phyloP scores from a whole-genome alignment of 2,797 vertebrate species.

The Myripristis jacobus region DNA sequence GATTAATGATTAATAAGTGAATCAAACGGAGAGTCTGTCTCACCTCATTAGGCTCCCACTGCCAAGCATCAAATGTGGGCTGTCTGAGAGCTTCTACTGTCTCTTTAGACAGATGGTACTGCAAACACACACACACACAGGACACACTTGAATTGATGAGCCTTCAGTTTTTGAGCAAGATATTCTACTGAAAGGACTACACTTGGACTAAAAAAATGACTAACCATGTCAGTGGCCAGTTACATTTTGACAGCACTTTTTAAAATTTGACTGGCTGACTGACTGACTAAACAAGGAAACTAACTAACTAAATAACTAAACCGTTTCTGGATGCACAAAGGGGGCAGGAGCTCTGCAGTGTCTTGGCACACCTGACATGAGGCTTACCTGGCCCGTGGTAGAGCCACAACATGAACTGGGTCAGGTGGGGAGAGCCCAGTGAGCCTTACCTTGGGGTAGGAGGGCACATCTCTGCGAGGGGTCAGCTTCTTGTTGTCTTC shows the following conservation, averaged over 20 bases:
- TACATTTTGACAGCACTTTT: too few relatives aligned
- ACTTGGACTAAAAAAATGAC: too few relatives aligned
- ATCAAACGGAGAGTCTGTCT: slow-evolving; percentile 45
- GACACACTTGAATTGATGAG: too few relatives aligned
- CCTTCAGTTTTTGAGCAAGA: too few relatives aligned
- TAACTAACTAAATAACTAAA: too few relatives aligned
- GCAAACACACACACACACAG: slow-evolving; percentile 59
- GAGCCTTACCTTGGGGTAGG: slow-evolving; percentile 90
- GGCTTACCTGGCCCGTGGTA: background rate
- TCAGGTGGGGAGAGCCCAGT: background rate
- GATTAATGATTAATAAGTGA: background rate
- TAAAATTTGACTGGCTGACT: background rate
- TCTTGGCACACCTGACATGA: background rate
- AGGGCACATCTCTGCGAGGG: slow-evolving; percentile 87
- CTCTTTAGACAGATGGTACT: slow-evolving; percentile 94
- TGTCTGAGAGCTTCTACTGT: slow-evolving; percentile 91
- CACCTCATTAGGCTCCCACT: slow-evolving; percentile 97
- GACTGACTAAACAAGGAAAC: too few relatives aligned
- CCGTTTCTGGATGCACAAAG: background rate
- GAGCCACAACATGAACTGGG: background rate
- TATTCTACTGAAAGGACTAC: too few relatives aligned
- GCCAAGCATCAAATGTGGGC: slow-evolving; percentile 95
- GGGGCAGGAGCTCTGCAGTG: too few relatives aligned
- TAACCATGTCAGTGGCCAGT: too few relatives aligned
- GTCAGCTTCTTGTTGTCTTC: slow-evolving; percentile 88